Base-by-base conservation (phyloP, 2,888 invertebrate genomes). In the Koerneria pararmatus region DNA sequence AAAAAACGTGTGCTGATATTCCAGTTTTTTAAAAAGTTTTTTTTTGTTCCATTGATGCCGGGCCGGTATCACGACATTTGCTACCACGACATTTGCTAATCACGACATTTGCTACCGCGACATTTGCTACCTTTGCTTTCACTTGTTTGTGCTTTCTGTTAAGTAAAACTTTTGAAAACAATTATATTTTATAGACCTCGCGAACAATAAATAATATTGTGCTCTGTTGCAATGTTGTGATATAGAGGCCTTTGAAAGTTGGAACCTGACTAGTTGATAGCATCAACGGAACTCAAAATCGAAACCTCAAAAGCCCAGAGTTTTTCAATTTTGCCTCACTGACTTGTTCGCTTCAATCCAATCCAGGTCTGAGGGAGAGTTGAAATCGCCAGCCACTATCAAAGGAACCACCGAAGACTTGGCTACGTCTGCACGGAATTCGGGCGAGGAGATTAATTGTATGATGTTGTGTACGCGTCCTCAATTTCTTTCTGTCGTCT, bases 311-410 rank as follows among this genome's bases (percentile, higher is more conserved):
- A n/a, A 15, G n/a, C n/a, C 46, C 11, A 41, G 8, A 8, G 27
- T 68, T 35, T 56, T 29, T 31, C 4, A 2, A 8, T 24, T 8
- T 56, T 66, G 8, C 11, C 1, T 19, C 34, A 31, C 46, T 46
- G 31, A 74, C 66, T 62, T 68, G 3, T 67, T 72, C 3, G 65
- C 59, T 6, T 77, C 75, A 24, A 56, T 68, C 78, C 78, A 77
- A 41, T 77, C 77, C 56, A 77, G 67, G 66, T 78, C 73, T 1
- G 78, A 78, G 1, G 77, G 78, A 2, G 70, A 27, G 61, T 77
- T 77, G 66, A 77, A 77, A 58, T 77, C 77, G 1, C 78, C 77
- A 4, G 65, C 70, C 15, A 77, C 74, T 32, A 76, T 70, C 8
- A 74, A 29, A 15, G 74, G 76, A 22, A 62, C 48, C 11, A 62